Percentiles rank a stretch among this genome's conserved stretches.
These are phyloP conservation scores for Synanthedon vespiformis DNA, from an alignment of 2,888 invertebrate species.

Conservation along the genomic window DNA sequence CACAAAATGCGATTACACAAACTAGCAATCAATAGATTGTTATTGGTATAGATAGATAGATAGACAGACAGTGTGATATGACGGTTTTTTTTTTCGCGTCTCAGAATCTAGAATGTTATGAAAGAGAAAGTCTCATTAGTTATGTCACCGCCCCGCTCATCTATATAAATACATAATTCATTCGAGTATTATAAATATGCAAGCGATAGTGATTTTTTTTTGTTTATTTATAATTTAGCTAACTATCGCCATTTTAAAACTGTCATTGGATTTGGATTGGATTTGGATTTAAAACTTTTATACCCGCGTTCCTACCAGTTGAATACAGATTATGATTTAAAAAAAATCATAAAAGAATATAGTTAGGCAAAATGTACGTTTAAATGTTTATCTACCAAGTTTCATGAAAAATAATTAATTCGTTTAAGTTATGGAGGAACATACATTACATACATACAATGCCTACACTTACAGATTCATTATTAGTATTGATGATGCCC, in stretches of 20 bases:
- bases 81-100: not conserved
- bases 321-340: too few species aligned
- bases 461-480: too few species aligned
- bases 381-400: too few species aligned
- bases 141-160: constrained; percentile 9
- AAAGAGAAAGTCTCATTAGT: constrained; percentile 22
- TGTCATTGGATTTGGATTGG: too few species aligned
- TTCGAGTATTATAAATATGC: not conserved
- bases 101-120: constrained; percentile 19
- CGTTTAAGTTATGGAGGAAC: too few species aligned
- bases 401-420: too few species aligned
- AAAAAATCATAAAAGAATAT: too few species aligned
- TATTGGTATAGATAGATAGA: not conserved
- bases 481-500: too few species aligned
- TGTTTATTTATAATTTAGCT: not conserved
- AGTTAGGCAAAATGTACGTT: too few species aligned
- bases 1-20: not conserved
- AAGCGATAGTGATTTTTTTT: not conserved
- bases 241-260: not conserved
- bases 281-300: too few species aligned
- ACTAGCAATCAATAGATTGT: not conserved
- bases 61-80: not conserved
- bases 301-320: too few species aligned
- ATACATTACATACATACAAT: too few species aligned
- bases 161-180: constrained; percentile 3